Conservation (phyloP, 2,888 invertebrate genomes). For the Lampropteryx suffumata region DNA sequence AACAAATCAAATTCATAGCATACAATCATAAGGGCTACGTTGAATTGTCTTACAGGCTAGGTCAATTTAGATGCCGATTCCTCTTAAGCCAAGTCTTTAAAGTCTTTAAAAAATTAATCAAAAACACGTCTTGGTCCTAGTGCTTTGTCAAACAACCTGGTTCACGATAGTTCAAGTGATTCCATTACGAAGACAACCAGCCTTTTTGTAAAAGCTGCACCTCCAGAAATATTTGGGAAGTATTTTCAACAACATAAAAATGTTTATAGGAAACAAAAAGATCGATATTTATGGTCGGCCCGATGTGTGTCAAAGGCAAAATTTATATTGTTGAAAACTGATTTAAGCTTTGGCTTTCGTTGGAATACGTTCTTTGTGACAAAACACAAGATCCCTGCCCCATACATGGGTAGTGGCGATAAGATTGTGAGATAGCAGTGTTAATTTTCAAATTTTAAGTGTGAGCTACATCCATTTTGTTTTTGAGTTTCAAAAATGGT, state of each 20-base stretch:
- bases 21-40: no score
- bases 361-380: conserved; percentile 70
- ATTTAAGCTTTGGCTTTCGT: conserved; percentile 62
- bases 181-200: neutral
- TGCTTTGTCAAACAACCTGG: no score
- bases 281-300: conserved; percentile 70
- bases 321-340: conserved; percentile 73
- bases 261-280: conserved; percentile 77
- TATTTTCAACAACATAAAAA: conserved; percentile 79
- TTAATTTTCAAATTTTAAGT: conserved; percentile 23
- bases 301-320: conserved; percentile 78
- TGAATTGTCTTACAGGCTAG: no score
- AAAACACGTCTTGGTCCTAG: no score
- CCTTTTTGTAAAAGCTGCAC: neutral
- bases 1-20: no score
- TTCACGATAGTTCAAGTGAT: no score
- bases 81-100: no score
- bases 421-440: conserved; percentile 46
- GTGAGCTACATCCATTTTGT: conserved; percentile 32
- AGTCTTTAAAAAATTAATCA: no score
- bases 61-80: no score
- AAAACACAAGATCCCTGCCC: conserved; percentile 40
- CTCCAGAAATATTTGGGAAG: conserved; percentile 78
- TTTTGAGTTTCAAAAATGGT: conserved; percentile 23
- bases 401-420: conserved; percentile 54